phyloP scores from a whole-genome alignment of 2,888 invertebrate genomes.

The Diachrysia chrysitis region DNA sequence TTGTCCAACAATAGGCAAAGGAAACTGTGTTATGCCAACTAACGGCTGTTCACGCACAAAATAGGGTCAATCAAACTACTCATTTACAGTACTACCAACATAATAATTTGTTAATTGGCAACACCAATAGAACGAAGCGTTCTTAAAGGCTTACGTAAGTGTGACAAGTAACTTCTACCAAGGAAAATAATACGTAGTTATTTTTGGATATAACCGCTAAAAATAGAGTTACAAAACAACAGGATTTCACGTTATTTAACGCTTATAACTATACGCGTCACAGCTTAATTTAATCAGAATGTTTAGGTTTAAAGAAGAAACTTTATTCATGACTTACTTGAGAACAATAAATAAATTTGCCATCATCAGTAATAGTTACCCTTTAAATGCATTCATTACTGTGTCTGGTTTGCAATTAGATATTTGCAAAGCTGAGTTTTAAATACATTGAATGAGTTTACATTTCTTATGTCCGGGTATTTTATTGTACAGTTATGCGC shows the following conservation, averaged over 20 bases:
- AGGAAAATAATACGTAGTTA: slow-evolving; percentile 35
- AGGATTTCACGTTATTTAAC: not conserved
- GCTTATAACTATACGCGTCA: too few species aligned
- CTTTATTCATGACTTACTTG: too few species aligned
- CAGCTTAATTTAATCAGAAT: too few species aligned
- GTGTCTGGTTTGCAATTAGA: too few species aligned
- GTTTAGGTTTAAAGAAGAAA: too few species aligned
- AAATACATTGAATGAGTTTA: too few species aligned
- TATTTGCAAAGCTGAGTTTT: too few species aligned
- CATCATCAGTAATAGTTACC: too few species aligned
- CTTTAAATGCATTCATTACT: too few species aligned
- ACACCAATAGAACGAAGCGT: slow-evolving; percentile 54
- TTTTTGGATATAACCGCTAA: slow-evolving; percentile 45
- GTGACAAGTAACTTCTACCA: slow-evolving; percentile 52
- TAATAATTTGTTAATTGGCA: slow-evolving; percentile 64
- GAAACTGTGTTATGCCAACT: slow-evolving; percentile 24
- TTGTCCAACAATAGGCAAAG: slow-evolving; percentile 22
- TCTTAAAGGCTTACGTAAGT: slow-evolving; percentile 58
- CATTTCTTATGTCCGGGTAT: too few species aligned
- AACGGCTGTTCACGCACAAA: slow-evolving; percentile 49
- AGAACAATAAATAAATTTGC: too few species aligned
- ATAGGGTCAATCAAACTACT: slow-evolving; percentile 59
- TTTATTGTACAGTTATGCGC: too few species aligned
- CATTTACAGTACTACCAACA: slow-evolving; percentile 52
- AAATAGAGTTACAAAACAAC: slow-evolving; percentile 20